These are phyloP conservation scores for Ondatra zibethicus DNA, from an alignment of 2,113 vertebrate species.

Conservation along the genomic window DNA sequence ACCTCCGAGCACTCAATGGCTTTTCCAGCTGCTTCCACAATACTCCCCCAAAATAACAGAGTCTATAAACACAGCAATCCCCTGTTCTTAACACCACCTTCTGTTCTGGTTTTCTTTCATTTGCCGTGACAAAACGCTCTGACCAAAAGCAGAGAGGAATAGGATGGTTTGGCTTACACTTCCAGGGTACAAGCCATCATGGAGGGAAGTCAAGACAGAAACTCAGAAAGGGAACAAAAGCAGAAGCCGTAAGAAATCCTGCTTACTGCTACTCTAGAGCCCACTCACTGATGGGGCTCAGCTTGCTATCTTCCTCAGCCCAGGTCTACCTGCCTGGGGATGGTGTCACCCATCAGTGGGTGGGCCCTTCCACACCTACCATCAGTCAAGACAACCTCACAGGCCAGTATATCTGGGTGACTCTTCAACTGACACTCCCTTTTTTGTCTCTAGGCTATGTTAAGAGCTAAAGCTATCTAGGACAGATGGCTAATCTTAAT, in stretches of 20 bases:
- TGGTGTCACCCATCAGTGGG: background rate
- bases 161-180: background rate
- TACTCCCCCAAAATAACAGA: background rate
- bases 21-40: background rate
- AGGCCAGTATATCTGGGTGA: background rate
- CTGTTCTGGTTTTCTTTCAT: background rate
- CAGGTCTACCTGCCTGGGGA: background rate
- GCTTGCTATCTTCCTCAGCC: background rate
- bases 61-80: background rate
- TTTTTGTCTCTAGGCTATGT: background rate
- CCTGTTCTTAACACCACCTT: background rate
- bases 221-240: background rate
- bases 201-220: background rate
- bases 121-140: background rate
- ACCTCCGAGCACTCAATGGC: background rate
- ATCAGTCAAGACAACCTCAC: background rate
- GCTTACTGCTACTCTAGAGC: background rate
- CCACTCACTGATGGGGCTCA: background rate
- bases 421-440: background rate
- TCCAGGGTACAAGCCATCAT: background rate
- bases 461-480: background rate
- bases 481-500: background rate
- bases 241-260: background rate
- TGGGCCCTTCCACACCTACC: background rate
- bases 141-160: background rate